Percentiles rank a stretch among this genome's conserved stretches.
Evolutionary conservation across 2,888 invertebrate species (phyloP).

Genomic region (Camponotus fellah): DNA sequence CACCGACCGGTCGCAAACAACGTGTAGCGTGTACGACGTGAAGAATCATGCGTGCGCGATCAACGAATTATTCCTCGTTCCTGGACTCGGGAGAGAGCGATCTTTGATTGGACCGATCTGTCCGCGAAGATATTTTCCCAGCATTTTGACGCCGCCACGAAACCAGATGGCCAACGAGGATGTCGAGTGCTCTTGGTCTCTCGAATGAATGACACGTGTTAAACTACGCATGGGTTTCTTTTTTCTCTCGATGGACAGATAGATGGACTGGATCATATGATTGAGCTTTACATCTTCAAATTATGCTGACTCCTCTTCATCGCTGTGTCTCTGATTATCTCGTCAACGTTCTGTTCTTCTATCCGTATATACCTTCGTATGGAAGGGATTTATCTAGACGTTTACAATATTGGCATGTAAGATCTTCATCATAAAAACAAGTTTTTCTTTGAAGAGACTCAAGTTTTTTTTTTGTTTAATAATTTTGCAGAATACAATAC

Average conservation of each 20-base stretch:
- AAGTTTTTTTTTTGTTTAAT: not conserved
- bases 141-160: slow-evolving; percentile 3
- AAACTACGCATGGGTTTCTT: slow-evolving; percentile 11
- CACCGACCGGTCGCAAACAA: slow-evolving; percentile 51
- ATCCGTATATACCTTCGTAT: too few species aligned
- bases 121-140: slow-evolving; percentile 57
- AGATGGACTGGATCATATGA: not conserved
- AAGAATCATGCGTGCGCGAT: slow-evolving; percentile 80
- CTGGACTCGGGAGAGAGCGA: slow-evolving; percentile 57
- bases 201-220: slow-evolving; percentile 37
- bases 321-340: slow-evolving; percentile 5
- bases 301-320: not conserved
- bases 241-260: slow-evolving; percentile 2
- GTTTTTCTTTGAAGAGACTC: not conserved
- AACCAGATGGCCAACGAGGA: slow-evolving; percentile 48
- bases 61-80: slow-evolving; percentile 78
- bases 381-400: not conserved
- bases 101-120: slow-evolving; percentile 73
- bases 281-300: not conserved
- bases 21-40: slow-evolving; percentile 72
- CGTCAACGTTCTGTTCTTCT: not conserved
- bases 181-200: slow-evolving; percentile 21
- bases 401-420: not conserved
- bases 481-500: not conserved
- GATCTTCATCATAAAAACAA: not conserved